These are phyloP conservation scores for Candidula unifasciata DNA, from an alignment of 2,888 invertebrate species.

Conservation along the genomic window DNA sequence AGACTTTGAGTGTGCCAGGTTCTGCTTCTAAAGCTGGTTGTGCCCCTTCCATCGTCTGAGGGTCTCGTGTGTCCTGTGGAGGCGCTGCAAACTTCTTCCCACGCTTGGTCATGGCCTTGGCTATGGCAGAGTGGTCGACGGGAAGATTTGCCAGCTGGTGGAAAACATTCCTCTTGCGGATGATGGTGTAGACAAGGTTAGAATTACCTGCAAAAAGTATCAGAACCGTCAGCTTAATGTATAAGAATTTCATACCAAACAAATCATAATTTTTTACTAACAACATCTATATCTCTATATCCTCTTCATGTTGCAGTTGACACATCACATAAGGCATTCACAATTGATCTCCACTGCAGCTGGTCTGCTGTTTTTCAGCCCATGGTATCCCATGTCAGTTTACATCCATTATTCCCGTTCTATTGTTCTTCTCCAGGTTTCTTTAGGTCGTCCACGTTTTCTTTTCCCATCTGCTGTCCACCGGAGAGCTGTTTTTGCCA, in stretches of 20 bases:
- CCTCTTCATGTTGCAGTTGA: no score
- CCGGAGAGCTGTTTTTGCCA: no score
- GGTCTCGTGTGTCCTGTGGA: slow-evolving; percentile 64
- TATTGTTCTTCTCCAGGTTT: no score
- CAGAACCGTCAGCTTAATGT: background rate
- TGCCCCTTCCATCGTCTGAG: slow-evolving; percentile 77
- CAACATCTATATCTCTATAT: no score
- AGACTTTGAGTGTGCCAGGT: slow-evolving; percentile 90
- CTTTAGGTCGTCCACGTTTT: no score
- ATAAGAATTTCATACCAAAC: background rate
- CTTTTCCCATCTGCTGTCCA: no score
- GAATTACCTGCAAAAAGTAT: slow-evolving; percentile 88
- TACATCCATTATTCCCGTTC: no score
- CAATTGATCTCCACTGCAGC: no score
- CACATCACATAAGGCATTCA: no score
- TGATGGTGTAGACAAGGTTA: slow-evolving; percentile 98
- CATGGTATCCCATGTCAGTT: no score
- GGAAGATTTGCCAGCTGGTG: slow-evolving; percentile 98
- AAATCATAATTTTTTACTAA: no score
- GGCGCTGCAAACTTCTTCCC: slow-evolving; percentile 72
- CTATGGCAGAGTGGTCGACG: slow-evolving; percentile 92
- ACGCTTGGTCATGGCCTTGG: slow-evolving; percentile 82
- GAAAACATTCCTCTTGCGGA: slow-evolving; percentile 98
- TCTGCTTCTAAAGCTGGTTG: slow-evolving; percentile 77
- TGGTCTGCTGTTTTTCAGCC: no score